Base-by-base conservation (phyloP, 2,113 vertebrate species). In the Columbina picui region DNA sequence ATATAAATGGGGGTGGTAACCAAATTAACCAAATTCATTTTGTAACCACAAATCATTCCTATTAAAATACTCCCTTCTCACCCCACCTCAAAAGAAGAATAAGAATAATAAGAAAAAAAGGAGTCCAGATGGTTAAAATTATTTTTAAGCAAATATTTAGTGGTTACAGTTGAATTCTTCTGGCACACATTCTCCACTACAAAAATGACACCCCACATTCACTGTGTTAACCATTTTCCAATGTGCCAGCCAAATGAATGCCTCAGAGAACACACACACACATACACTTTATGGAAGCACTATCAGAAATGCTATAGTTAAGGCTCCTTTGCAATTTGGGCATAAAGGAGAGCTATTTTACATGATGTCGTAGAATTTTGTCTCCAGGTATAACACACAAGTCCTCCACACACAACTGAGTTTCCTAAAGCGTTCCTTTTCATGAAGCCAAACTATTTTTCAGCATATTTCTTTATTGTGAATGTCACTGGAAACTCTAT, bases 41-140 rank as follows among this genome's bases (percentile, higher is more conserved):
- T 97, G 96, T 81, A 95, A 97, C 96, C 95, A 92, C 96, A 97
- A 98, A 95, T 97, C 94, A 97, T 97, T 97, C 97, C 93, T 92
- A 96, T 93, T 97, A 94, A 95, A 97, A 97, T 95, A 84, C 84
- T 98, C 96, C 76, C 87, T 98, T 95, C 84, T 68, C 92, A 94
- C 95, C 94, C 95, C 93, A 95, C 89, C 94, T 97, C 95, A 96
- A 95, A 95, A 94, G 87, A 97, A 97, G 95, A 96, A 94, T 94
- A 96, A 90, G 94, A 94, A 95, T 61, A 96, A 96, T 85, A 96
- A 84, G 86, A 86, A 70, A 50, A 94, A 96, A 95, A 84, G 80
- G 97, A 98, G 93, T 97, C 97, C 98, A 98, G 98, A 98, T 98
- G 98, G 97, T 97, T 98, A 98, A 98, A 98, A 98, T 98, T 98